Base-by-base conservation (phyloP, 2,888 invertebrate genomes). In the Zygogramma bicolorata region DNA sequence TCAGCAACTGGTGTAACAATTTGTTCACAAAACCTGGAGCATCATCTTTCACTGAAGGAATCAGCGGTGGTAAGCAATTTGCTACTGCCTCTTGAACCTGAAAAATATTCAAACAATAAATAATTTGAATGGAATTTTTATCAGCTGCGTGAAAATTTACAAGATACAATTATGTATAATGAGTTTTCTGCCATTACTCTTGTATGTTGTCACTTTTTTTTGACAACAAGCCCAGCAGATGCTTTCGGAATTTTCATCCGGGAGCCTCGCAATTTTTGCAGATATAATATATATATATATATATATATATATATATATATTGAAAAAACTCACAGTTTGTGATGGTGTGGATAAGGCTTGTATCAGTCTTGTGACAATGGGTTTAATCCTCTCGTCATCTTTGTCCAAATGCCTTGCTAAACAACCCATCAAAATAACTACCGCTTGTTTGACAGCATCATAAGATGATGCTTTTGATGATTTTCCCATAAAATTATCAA, bases 381-480 rank as follows among this genome's bases (percentile, higher is more conserved):
- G 97, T 84, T 95, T 94, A 80, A 98, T 94, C 83, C 97, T 90
- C 2, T 93, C 91, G 88, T 98, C 97, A 76, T 93, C 93, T 75
- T 95, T 95, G 81, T 95, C 96, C 82, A 99, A 91, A 90, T 99
- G 98, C 53, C 96, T 92, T n/a, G 99, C 99, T 80, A 99, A 89
- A 0, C 96, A 97, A 3, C 99, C 99, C 94, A 99, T 97, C 68
- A 99, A 89, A 84, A 99, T 95, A 67, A 99, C 97, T 67, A 99
- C 97, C 74, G 97, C 95, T 87, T 99, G 98, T 20, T 99, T 92
- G 65, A 98, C 96, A 13, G 95, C 93, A 88, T 99, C 99, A 85
- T 92, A 96, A 72, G 92, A 92, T 38, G 95, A 94, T 0, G 95
- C 95, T 85, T 96, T 95, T 0, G 98, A 97, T 0, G 98, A 97